These are phyloP conservation scores for Albula goreensis DNA, from an alignment of 2,113 vertebrate genomes.

Conservation along the genomic window DNA sequence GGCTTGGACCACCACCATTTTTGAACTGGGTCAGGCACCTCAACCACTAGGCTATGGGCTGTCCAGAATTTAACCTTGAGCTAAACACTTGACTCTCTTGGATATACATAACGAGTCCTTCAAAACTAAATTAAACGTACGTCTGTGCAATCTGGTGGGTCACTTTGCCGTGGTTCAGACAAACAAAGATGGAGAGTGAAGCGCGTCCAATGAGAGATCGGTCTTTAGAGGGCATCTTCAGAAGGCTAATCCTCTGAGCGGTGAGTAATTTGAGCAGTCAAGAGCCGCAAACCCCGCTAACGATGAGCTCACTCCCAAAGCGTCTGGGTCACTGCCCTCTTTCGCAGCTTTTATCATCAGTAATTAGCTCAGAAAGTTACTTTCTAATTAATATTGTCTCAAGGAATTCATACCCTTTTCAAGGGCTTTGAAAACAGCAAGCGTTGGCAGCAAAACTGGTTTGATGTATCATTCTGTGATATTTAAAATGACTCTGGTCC, in stretches of 20 bases:
- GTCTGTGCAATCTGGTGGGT: no score
- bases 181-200: background rate
- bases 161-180: background rate
- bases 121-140: no score
- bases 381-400: background rate
- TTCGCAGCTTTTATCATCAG: background rate
- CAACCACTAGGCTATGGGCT: no score
- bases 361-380: background rate
- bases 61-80: no score
- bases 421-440: background rate
- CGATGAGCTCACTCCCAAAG: background rate
- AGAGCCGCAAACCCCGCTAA: background rate
- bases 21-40: no score
- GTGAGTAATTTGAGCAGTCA: background rate
- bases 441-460: no score
- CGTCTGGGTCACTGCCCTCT: background rate
- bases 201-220: background rate
- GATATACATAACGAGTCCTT: no score
- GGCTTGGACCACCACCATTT: no score
- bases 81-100: no score
- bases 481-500: no score
- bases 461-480: no score
- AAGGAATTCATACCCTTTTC: background rate
- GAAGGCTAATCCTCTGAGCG: background rate
- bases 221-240: background rate